These are phyloP conservation scores for Stegodyphus dumicola DNA, from an alignment of 1,140 invertebrate species.

Conservation along the genomic window DNA sequence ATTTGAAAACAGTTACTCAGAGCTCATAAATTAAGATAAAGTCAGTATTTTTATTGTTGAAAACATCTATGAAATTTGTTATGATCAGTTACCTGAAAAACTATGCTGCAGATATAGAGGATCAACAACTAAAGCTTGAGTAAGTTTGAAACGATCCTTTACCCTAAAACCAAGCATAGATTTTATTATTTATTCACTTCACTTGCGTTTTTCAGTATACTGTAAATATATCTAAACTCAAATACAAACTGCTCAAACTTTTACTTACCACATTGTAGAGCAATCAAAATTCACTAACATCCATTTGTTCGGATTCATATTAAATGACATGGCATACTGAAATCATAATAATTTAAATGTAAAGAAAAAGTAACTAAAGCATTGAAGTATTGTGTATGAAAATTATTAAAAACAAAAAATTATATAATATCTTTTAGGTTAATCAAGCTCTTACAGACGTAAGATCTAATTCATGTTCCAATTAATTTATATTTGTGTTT, in stretches of 20 bases:
- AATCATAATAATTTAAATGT: slow-evolving; percentile 20
- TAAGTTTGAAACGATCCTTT: slow-evolving; percentile 86
- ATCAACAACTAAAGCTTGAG: slow-evolving; percentile 94
- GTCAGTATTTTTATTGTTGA: too few species aligned
- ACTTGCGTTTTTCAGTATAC: neutral
- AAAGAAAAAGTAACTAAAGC: neutral
- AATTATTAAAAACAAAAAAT: too few species aligned
- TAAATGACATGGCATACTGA: slow-evolving; percentile 93
- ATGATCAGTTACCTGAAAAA: slow-evolving; percentile 76
- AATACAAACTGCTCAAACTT: neutral
- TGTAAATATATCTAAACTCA: neutral
- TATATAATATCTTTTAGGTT: too few species aligned
- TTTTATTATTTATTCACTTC: neutral
- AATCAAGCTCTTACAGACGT: too few species aligned
- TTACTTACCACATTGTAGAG: slow-evolving; percentile 90
- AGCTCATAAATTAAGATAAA: too few species aligned
- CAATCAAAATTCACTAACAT: slow-evolving; percentile 97
- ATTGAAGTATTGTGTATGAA: too few species aligned
- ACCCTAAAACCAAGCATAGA: slow-evolving; percentile 73
- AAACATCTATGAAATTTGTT: too few species aligned
- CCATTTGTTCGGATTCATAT: slow-evolving; percentile 99
- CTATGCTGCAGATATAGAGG: slow-evolving; percentile 98
- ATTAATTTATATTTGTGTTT: too few species aligned
- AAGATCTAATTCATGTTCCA: too few species aligned
- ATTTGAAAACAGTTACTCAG: too few species aligned